Evolutionary conservation across 2,797 vertebrate species (phyloP), one percentile per base, ranked within the genome.

Genomic region (Epinephelus coioides): DNA sequence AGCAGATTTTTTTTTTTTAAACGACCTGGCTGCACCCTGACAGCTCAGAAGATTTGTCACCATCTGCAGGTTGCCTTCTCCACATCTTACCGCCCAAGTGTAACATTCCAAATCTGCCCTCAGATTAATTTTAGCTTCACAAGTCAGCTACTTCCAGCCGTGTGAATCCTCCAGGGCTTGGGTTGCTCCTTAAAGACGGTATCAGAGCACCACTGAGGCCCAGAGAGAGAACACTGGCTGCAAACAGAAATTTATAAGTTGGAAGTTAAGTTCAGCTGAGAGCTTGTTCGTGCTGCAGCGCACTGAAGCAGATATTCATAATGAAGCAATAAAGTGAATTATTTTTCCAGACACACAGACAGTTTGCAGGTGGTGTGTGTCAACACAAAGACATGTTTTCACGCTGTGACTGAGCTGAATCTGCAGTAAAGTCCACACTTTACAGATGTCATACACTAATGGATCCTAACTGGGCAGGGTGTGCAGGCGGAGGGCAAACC

Each of bases 101-200:
- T 79, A 91, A 95, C 92, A 95, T 95, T 94, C 95, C 94, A 89
- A 92, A 94, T 94, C 92, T 94, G 91, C 81, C 72, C 85, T 78
- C 79, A 86, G 93, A 84, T 95, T 96, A 95, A 96, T 95, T 96
- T 95, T 95, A 96, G 95, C 93, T 89, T 94, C 89, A 90, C 93
- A 94, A 94, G 87, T 95, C 95, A 92, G 90, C 92, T 91, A 76
- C 91, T 90, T 93, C 78, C 86, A 91, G 77, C 76, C 65, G 85
- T 68, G 88, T 79, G 79, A 89, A 92, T 85, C 88, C 91, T 46
- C 44, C 55, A 64, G 56, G 34, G 77, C 87, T 92, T 84, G 81
- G 74, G 81, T 89, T 89, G 86, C 89, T 66, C 68, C 51, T 70
- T 59, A 47, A 34, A 82, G 63, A 59, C 65, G n/a, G 12, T 57